Conservation (phyloP, 2,888 invertebrate genomes). For the Caenorhabditis wallacei region DNA sequence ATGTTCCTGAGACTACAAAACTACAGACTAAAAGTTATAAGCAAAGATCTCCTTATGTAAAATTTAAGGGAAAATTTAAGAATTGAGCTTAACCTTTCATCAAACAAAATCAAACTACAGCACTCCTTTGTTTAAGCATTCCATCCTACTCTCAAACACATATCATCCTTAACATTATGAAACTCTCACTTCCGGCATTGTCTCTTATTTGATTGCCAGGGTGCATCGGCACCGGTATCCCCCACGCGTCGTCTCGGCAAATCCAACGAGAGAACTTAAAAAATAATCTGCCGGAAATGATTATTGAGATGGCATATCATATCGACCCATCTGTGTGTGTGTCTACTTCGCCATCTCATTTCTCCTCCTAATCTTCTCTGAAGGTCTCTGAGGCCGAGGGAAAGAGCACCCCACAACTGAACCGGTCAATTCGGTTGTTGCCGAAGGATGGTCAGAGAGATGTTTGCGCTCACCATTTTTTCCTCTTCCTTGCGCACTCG, state of each 20-base stretch:
- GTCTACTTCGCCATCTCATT: background rate
- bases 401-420: background rate
- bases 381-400: background rate
- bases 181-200: conserved; percentile 34
- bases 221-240: conserved; percentile 24
- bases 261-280: background rate
- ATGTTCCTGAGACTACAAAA: background rate
- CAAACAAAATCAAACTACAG: background rate
- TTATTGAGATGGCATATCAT: conserved; percentile 38
- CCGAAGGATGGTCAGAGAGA: conserved; percentile 44
- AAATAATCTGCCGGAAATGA: background rate
- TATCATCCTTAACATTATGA: conserved; percentile 25
- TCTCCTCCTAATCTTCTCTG: conserved; percentile 9
- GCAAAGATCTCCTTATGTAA: no score
- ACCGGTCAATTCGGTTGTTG: conserved; percentile 51
- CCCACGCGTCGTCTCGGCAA: background rate
- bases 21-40: no score
- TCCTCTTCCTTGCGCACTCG: background rate
- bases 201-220: conserved; percentile 6
- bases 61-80: no score
- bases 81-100: no score
- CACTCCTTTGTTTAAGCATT: background rate
- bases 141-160: background rate
- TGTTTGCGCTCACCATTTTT: conserved; percentile 55
- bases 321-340: conserved; percentile 11